phyloP scores from a whole-genome alignment of 2,113 vertebrate species.

The Otus sunia region DNA sequence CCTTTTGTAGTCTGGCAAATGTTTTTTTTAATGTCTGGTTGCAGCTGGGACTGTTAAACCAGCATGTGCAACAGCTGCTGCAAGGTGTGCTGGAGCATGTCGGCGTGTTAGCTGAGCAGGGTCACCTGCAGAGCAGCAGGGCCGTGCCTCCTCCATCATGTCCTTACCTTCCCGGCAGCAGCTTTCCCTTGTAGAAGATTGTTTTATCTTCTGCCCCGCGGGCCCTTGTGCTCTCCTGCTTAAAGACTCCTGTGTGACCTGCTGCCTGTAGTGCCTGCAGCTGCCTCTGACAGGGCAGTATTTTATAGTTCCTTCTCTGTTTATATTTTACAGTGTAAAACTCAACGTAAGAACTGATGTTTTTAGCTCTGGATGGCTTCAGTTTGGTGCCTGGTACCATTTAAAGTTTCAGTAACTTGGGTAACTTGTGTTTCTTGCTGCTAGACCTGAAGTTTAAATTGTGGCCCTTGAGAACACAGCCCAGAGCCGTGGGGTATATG shows the following conservation, averaged over 20 bases:
- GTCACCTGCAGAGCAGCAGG: background rate
- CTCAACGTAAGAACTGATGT: background rate
- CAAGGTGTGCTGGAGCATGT: background rate
- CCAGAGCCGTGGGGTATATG: fast-evolving
- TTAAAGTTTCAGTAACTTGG: background rate
- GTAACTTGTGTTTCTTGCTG: fast-evolving
- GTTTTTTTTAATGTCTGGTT: background rate
- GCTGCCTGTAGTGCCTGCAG: background rate
- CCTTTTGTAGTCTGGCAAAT: background rate
- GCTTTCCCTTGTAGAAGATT: background rate
- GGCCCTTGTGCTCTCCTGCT: background rate
- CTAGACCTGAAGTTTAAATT: background rate
- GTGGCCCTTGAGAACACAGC: background rate
- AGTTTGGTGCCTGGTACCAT: background rate
- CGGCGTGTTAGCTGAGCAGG: background rate
- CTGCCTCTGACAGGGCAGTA: background rate
- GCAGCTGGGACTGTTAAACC: background rate
- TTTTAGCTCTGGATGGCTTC: background rate
- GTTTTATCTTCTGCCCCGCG: background rate
- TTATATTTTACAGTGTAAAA: background rate
- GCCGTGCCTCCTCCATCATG: background rate
- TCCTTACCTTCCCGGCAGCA: background rate
- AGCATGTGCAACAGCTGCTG: background rate
- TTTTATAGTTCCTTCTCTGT: background rate
- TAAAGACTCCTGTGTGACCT: background rate